Evolutionary conservation across 2,113 vertebrate genomes (phyloP).

Genomic region (Rhodinocichla rosea): DNA sequence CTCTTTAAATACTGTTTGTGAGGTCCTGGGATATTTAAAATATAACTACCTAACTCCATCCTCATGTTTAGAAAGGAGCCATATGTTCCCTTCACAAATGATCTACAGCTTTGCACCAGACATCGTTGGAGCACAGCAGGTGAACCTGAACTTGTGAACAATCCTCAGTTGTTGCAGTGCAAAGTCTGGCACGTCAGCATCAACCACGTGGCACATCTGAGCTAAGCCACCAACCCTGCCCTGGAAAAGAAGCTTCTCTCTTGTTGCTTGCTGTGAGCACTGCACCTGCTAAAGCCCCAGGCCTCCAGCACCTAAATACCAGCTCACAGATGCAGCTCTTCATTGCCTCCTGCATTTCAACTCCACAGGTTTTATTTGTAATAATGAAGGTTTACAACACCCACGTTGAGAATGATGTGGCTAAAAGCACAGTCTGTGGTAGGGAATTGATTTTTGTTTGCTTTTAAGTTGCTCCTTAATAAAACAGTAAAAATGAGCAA

Average conservation of each 20-base stretch:
- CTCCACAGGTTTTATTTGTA: not conserved
- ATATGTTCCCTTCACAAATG: not conserved
- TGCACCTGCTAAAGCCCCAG: not conserved
- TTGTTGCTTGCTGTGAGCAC: not conserved
- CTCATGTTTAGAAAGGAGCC: not conserved
- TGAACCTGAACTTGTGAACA: slow-evolving; percentile 39
- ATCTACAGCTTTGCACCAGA: not conserved
- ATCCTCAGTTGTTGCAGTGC: not conserved
- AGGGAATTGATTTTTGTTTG: not conserved
- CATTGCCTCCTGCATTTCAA: not conserved
- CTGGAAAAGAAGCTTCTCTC: not conserved
- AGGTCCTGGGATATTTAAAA: not conserved
- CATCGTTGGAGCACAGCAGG: not conserved
- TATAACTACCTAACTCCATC: not conserved
- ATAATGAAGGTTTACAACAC: not conserved
- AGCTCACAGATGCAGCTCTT: not conserved
- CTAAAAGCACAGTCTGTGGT: not conserved
- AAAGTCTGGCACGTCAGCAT: not conserved
- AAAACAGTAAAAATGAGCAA: not conserved
- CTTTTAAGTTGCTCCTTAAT: not conserved
- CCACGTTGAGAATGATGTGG: not conserved
- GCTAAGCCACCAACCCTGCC: not conserved
- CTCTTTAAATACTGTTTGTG: not conserved
- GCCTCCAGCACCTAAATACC: not conserved
- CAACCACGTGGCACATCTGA: not conserved